Evolutionary conservation across 2,888 invertebrate species (phyloP).

Genomic region (Habrosyne pyritoides): DNA sequence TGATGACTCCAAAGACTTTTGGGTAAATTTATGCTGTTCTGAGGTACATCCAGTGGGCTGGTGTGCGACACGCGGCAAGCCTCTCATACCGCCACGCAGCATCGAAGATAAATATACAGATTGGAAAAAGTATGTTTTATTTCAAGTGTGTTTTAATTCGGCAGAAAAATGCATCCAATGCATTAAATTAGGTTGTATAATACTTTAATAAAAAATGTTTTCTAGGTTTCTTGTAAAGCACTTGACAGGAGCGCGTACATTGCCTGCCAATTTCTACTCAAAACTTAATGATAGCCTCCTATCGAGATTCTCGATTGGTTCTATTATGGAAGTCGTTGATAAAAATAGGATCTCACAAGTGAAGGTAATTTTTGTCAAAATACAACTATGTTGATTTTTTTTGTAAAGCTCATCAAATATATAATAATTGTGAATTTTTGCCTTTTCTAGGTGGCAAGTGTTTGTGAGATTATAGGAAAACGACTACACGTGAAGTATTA

Average conservation of each 20-base stretch:
- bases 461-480: slow-evolving; percentile 96
- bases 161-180: no score
- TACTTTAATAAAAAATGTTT: slow-evolving; percentile 14
- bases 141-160: no score
- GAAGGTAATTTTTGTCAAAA: no score
- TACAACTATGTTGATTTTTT: background rate
- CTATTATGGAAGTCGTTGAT: slow-evolving; percentile 96
- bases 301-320: slow-evolving; percentile 92
- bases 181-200: no score
- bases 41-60: slow-evolving; percentile 99
- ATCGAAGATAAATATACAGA: slow-evolving; percentile 97
- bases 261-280: slow-evolving; percentile 95
- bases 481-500: slow-evolving; percentile 95
- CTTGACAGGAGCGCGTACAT: slow-evolving; percentile 96
- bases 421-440: background rate
- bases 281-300: slow-evolving; percentile 93
- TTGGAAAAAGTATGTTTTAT: slow-evolving; percentile 91
- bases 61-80: slow-evolving; percentile 98
- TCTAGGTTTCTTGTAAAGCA: slow-evolving; percentile 91
- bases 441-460: slow-evolving; percentile 88
- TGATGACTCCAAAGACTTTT: slow-evolving; percentile 95
- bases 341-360: slow-evolving; percentile 97
- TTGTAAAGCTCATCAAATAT: background rate
- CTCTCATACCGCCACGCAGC: slow-evolving; percentile 95
- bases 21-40: slow-evolving; percentile 97